Evolutionary conservation across 2,888 invertebrate genomes (phyloP).

Genomic region (Cryptophagus acutangulus): DNA sequence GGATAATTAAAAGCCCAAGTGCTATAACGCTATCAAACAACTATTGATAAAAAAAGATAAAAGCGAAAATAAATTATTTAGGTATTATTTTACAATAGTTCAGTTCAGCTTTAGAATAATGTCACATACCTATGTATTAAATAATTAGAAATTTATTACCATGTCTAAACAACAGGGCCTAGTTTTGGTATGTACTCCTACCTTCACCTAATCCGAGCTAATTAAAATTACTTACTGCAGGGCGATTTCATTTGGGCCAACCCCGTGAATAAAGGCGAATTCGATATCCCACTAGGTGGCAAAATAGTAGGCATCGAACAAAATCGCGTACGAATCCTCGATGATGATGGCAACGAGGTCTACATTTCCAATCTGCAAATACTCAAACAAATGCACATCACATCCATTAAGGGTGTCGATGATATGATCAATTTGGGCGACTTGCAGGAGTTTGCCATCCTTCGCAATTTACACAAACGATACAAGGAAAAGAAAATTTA

Average conservation of each 20-base stretch:
- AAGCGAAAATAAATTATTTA: too few species aligned
- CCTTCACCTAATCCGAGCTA: too few species aligned
- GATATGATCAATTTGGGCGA: conserved; percentile 96
- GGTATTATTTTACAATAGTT: too few species aligned
- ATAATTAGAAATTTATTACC: too few species aligned
- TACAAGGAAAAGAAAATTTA: conserved; percentile 87
- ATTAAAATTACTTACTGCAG: too few species aligned
- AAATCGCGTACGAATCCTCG: conserved; percentile 69
- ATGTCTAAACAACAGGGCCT: too few species aligned
- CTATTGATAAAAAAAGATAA: too few species aligned
- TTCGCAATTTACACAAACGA: conserved; percentile 83
- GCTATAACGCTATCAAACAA: too few species aligned
- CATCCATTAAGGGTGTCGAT: conserved; percentile 78
- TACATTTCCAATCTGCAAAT: conserved; percentile 58
- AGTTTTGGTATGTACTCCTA: too few species aligned
- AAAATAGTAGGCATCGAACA: conserved; percentile 73
- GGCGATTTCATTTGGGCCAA: conserved; percentile 89
- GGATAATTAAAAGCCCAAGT: too few species aligned
- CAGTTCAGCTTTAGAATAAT: too few species aligned
- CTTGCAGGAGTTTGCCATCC: conserved; percentile 88
- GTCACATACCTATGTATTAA: too few species aligned
- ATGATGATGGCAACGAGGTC: conserved; percentile 78
- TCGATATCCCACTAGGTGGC: conserved; percentile 81
- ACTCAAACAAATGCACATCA: conserved; percentile 68
- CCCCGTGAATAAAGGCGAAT: conserved; percentile 65